These are phyloP conservation scores for Automeris io DNA, from an alignment of 2,888 invertebrate species.

Conservation along the genomic window DNA sequence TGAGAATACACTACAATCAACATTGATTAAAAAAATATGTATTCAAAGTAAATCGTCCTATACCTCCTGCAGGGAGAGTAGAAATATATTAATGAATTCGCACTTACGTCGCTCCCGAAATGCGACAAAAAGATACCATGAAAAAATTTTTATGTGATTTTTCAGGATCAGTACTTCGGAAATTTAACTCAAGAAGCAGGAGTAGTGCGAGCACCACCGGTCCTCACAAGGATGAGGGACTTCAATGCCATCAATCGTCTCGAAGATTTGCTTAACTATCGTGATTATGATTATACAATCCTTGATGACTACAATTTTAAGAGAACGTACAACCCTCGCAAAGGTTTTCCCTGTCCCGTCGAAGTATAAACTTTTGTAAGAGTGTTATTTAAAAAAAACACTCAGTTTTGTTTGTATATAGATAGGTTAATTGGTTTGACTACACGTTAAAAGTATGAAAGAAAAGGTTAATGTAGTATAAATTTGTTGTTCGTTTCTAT, in stretches of 20 bases:
- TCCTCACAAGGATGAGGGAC: conserved; percentile 49
- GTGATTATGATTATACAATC: conserved; percentile 56
- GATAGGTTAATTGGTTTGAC: too few relatives aligned
- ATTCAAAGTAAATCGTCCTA: too few relatives aligned
- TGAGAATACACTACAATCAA: conserved; percentile 20
- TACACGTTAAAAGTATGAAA: too few relatives aligned
- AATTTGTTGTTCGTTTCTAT: too few relatives aligned
- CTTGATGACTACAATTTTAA: conserved; percentile 43
- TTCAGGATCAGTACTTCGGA: conserved; percentile 56
- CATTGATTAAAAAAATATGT: not conserved
- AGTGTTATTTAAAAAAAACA: not conserved
- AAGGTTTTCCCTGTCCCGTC: conserved; percentile 40
- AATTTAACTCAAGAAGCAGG: conserved; percentile 54
- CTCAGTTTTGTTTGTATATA: too few relatives aligned
- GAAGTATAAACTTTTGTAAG: conserved; percentile 19
- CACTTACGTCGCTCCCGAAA: too few relatives aligned
- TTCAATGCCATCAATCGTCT: conserved; percentile 55
- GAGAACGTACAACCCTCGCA: conserved; percentile 43
- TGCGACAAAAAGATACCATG: too few relatives aligned
- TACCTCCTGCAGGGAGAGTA: too few relatives aligned
- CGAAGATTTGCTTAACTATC: conserved; percentile 57
- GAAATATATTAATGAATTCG: too few relatives aligned
- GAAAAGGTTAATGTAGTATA: too few relatives aligned
- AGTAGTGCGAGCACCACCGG: conserved; percentile 42
- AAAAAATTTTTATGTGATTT: conserved; percentile 12